Base-by-base conservation (phyloP, 2,888 invertebrate species). In the Diarsia rubi region DNA sequence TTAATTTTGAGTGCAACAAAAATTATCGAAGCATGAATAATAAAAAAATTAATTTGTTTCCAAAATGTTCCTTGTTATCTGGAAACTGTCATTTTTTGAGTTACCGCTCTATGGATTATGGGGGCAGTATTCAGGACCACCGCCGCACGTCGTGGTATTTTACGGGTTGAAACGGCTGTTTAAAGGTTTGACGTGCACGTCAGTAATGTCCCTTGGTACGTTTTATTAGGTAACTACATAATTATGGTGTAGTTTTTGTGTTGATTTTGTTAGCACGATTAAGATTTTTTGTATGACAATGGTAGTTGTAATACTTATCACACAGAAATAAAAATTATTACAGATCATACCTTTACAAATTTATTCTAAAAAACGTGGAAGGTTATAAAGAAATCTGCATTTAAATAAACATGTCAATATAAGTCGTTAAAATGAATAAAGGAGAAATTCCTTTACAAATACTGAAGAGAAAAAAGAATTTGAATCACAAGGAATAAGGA, bases 111-210 rank as follows among this genome's bases (percentile, higher is more conserved):
- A 27, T 57, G 27, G 3, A 16, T 8, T 57, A 57, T 8, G 27
- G 57, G 6, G 57, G 57, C 16, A 16, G 16, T 16, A 90, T 90
- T 87, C 83, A 57, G 77, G 76, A 80, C 78, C 78, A 64, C 24
- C 78, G 66, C 14, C 24, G 54, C 54, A 16, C 6, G 37, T 69
- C 79, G 75, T 82, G 79, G 83, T 75, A 81, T 85, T 88, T 89
- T 84, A 90, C 89, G 87, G 87, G 81, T 86, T 89, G 79, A 87
- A 88, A 87, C 88, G 81, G 81, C 70, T 69, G 47, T 68, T 85
- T 76, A 83, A 85, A 81, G 79, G 83, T 64, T 74, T 64, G 59
- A 69, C 44, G 57, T 44, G 45, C 21, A 31, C 65, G 63, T 64
- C 62, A 62, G 70, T 59, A 49, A 60, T 21, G 42, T 45, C 9